phyloP scores from a whole-genome alignment of 1,140 invertebrate genomes.

The Diorhabda carinulata region DNA sequence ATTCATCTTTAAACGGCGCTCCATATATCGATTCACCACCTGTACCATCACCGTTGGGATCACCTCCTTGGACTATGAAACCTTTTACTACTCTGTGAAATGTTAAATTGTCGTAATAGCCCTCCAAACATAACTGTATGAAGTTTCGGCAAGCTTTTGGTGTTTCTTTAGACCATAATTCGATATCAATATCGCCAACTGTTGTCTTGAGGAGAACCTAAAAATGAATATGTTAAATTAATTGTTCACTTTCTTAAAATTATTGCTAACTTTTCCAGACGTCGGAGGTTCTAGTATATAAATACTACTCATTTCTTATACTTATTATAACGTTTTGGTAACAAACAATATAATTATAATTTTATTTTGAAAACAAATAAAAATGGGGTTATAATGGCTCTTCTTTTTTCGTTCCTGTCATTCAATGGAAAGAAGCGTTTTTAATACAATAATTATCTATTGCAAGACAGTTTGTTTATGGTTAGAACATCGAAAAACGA shows the following conservation, averaged over 20 bases:
- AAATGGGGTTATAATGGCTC: too few species aligned
- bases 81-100: conserved; percentile 89
- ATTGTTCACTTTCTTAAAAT: conserved; percentile 8
- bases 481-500: too few species aligned
- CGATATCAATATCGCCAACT: conserved; percentile 95
- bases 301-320: conserved; percentile 77
- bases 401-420: too few species aligned
- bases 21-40: conserved; percentile 95
- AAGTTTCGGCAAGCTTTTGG: conserved; percentile 96
- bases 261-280: conserved; percentile 74
- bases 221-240: conserved; percentile 26
- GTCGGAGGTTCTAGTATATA: conserved; percentile 97
- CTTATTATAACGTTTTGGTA: background rate
- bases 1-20: conserved; percentile 74
- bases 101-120: conserved; percentile 90
- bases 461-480: too few species aligned
- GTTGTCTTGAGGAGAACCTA: conserved; percentile 89
- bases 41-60: conserved; percentile 91
- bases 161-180: conserved; percentile 95
- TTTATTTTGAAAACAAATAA: too few species aligned
- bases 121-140: conserved; percentile 94
- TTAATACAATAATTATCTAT: too few species aligned
- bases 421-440: too few species aligned
- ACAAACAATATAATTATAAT: too few species aligned
- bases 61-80: conserved; percentile 95